A percentile compares a stretch with the other conserved stretches of the same genome.
phyloP scores from a whole-genome alignment of 2,113 vertebrate species.

The Sturnira hondurensis region DNA sequence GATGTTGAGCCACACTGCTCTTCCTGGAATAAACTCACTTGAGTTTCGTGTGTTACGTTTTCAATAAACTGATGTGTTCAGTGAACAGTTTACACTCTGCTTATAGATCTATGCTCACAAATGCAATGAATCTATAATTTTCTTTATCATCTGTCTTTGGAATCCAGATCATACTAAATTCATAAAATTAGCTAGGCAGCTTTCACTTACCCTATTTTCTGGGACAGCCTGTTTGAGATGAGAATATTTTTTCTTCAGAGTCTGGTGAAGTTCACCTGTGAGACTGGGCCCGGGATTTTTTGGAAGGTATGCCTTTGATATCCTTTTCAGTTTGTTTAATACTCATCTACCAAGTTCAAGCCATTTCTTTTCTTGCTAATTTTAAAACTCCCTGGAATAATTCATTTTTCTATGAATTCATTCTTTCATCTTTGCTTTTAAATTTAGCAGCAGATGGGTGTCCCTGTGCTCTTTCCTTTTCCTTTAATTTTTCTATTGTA shows the following conservation, averaged over 20 bases:
- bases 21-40: neutral
- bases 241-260: neutral
- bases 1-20: neutral
- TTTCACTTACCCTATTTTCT: neutral
- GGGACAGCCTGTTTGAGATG: neutral
- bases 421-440: neutral
- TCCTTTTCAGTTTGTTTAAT: neutral
- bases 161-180: neutral
- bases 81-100: neutral
- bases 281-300: neutral
- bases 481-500: neutral
- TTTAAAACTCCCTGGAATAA: neutral
- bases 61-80: neutral
- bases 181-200: neutral
- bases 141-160: neutral
- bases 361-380: neutral
- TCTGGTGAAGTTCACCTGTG: neutral
- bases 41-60: neutral
- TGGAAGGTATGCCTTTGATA: neutral
- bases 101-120: neutral
- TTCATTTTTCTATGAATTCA: neutral
- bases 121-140: neutral
- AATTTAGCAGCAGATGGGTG: neutral
- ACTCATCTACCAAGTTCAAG: neutral
- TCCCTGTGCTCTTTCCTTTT: fast-evolving